A percentile compares a stretch with the other conserved stretches of the same genome.
Conservation (phyloP, 2,797 vertebrate genomes). For the Neomorphus geoffroyi region DNA sequence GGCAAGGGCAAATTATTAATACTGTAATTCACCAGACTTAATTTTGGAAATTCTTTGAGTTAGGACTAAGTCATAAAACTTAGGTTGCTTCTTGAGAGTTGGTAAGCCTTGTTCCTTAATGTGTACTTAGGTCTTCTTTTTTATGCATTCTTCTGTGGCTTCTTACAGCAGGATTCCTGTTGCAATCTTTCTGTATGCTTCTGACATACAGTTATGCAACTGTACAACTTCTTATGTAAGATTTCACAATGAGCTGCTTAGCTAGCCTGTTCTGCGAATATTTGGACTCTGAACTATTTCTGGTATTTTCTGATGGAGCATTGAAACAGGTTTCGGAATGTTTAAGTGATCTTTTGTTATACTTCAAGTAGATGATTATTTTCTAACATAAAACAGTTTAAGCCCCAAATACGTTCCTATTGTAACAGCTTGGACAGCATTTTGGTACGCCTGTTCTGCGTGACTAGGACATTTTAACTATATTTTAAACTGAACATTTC, state of each 20-base stretch:
- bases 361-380: background rate
- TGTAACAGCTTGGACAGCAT: background rate
- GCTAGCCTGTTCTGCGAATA: background rate
- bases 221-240: background rate
- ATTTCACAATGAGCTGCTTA: background rate
- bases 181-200: background rate
- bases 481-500: background rate
- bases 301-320: background rate
- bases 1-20: background rate
- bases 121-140: background rate
- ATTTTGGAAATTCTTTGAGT: background rate
- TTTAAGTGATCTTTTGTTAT: background rate
- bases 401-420: background rate
- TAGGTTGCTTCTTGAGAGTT: background rate
- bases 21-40: background rate
- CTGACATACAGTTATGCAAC: background rate
- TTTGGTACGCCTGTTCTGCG: background rate
- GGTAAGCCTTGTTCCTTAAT: background rate
- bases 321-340: background rate
- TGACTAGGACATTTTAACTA: background rate
- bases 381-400: background rate
- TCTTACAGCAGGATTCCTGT: background rate
- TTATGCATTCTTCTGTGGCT: background rate
- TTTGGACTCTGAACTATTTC: background rate
- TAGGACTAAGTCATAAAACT: background rate